Conservation (phyloP, 2,797 vertebrate species). For the Takifugu ocellatus region DNA sequence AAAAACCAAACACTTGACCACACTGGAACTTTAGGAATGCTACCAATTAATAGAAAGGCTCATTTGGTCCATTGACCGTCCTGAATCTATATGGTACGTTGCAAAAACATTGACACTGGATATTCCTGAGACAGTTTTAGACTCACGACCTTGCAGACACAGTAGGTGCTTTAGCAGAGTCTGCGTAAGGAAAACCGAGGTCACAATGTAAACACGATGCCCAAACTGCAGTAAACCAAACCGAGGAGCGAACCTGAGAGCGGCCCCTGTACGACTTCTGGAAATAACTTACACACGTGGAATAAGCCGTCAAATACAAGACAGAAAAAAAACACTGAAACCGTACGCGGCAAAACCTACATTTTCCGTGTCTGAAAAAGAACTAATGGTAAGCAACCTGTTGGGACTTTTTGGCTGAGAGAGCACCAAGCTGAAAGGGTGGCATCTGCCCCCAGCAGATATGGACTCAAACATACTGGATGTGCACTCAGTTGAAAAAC, state of each 20-base stretch:
- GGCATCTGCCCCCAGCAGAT: too few relatives aligned
- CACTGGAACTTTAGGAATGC: constrained; percentile 25
- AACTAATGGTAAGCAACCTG: constrained; percentile 18
- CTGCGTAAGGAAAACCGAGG: constrained; percentile 2
- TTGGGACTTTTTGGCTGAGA: constrained; percentile 1
- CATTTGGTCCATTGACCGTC: neutral
- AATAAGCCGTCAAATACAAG: constrained; percentile 6
- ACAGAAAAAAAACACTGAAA: constrained; percentile 25
- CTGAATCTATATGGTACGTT: neutral
- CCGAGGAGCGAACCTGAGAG: constrained; percentile 52
- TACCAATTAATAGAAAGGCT: constrained; percentile 7
- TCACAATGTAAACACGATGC: constrained; percentile 45
- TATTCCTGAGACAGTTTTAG: constrained; percentile 52
- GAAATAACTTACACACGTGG: constrained; percentile 11
- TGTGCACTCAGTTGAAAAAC: too few relatives aligned
- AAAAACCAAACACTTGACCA: constrained; percentile 8
- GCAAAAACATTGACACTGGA: constrained; percentile 8
- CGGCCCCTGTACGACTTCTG: constrained; percentile 8
- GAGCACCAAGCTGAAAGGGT: too few relatives aligned
- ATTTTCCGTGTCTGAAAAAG: constrained; percentile 22
- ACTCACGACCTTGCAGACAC: constrained; percentile 3
- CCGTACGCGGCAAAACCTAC: constrained; percentile 6
- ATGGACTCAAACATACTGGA: too few relatives aligned
- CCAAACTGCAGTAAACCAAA: constrained; percentile 25
- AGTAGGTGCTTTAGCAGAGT: constrained; percentile 7